Base-by-base conservation (phyloP, 1,140 invertebrate genomes). In the Proctacanthus coquilletti region DNA sequence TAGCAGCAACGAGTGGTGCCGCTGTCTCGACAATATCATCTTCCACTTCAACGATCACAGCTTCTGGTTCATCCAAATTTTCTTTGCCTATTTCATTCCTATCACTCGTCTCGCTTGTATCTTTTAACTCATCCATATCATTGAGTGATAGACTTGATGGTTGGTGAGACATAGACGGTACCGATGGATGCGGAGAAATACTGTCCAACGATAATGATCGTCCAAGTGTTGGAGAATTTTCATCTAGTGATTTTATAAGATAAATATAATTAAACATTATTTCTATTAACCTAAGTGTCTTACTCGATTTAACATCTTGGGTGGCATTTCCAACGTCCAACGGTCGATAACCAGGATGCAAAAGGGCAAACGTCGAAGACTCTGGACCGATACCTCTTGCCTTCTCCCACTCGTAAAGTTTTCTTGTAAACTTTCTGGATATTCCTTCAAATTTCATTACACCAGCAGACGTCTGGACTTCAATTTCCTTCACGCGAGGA, bases 401-500 rank as follows among this genome's bases (percentile, higher is more conserved):
- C 42, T 85, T 84, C 53, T 92, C 86, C 87, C 86, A 91, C 54
- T 91, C 84, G 53, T 86, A 85, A 0, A 91, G 64, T 52, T 88
- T 88, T 23, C 81, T 75, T 0, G 83, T 87, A 53, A 89, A 91
- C 45, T 85, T 85, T 35, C 82, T 72, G 0, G 80, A 85, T 42
- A 86, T 85, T 1, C 85, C 84, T 64, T 84, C 76, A 47, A 86
- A 85, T 47, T 80, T 70, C 51, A 84, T 81, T 29, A 82, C 76
- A 6, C 84, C 83, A 0, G 75, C 79, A 0, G 82, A 77, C 8
- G 84, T 84, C 50, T 81, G 75, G 2, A 86, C 76, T 30, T 84
- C 61, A 14, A 88, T 73, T 53, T 87, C 80, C 46, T 75, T 71
- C 44, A 72, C 70, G 30, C 62, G 59, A 38, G 65, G 60, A 40